Evolutionary conservation across 1,140 invertebrate genomes (phyloP).

Genomic region (Luehdorfia chinensis): DNA sequence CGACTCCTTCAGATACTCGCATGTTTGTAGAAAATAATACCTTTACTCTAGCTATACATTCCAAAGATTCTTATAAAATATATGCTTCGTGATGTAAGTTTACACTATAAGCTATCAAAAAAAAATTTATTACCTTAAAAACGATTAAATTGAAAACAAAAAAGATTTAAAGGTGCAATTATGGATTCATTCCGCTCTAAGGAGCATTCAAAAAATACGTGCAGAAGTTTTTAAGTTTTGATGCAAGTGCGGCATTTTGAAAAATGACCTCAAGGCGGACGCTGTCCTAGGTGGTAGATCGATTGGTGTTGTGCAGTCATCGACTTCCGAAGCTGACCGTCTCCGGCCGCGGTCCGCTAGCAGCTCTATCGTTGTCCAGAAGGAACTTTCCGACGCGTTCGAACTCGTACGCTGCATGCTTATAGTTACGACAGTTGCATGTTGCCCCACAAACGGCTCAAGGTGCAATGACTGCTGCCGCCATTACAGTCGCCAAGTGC

Average conservation of each 20-base stretch:
- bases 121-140: constrained; percentile 6
- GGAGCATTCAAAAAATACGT: neutral
- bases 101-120: constrained; percentile 4
- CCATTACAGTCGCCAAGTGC: constrained; percentile 40
- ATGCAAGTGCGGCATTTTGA: neutral
- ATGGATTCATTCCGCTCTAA: too few species aligned
- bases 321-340: constrained; percentile 49
- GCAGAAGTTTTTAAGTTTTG: neutral
- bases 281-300: constrained; percentile 34
- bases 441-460: constrained; percentile 44
- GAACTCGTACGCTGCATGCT: constrained; percentile 62
- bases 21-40: neutral
- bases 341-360: constrained; percentile 62
- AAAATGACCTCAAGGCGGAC: constrained; percentile 52
- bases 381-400: constrained; percentile 61
- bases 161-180: constrained; percentile 4
- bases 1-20: constrained; percentile 25
- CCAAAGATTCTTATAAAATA: neutral
- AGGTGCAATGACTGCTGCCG: constrained; percentile 69
- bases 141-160: neutral
- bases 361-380: constrained; percentile 75
- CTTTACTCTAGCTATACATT: constrained; percentile 12
- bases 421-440: constrained; percentile 42
- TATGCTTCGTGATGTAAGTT: constrained; percentile 3
- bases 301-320: constrained; percentile 32